phyloP scores from a whole-genome alignment of 2,797 vertebrate species.

The Myiotriccus ornatus region DNA sequence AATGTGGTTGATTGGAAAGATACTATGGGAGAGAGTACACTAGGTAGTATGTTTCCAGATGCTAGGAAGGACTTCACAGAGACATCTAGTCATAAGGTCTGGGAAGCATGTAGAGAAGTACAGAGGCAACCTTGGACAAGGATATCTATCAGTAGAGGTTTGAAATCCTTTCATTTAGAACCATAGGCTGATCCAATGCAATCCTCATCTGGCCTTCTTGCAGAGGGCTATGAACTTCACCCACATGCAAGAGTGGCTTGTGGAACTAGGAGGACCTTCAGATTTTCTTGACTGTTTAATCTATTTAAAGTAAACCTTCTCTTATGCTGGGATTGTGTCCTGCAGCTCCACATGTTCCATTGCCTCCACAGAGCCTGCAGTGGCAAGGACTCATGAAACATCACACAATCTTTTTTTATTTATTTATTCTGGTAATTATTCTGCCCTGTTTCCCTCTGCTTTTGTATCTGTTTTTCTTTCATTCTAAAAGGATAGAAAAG shows the following conservation, averaged over 20 bases:
- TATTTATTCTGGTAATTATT: neutral
- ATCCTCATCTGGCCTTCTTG: neutral
- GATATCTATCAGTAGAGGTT: neutral
- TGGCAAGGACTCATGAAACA: neutral
- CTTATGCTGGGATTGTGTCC: neutral
- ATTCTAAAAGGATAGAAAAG: too few relatives aligned
- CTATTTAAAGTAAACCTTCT: neutral
- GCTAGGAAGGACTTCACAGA: neutral
- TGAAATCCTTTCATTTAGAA: neutral
- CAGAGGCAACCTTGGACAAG: neutral
- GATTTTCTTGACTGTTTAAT: neutral
- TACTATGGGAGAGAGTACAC: rapidly evolving
- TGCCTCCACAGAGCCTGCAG: neutral
- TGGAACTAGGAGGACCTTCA: neutral
- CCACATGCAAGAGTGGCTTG: neutral
- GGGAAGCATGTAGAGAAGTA: neutral
- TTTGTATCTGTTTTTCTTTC: neutral
- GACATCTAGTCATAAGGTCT: neutral
- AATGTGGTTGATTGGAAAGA: neutral
- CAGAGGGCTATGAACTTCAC: neutral
- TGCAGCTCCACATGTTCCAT: neutral
- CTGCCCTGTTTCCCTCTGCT: neutral
- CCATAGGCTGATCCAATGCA: neutral
- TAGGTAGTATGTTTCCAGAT: neutral
- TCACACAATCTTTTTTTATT: neutral